Evolutionary conservation across 2,888 invertebrate species (phyloP), one percentile per base, ranked within the genome.

Genomic region (Melinaea marsaeus): DNA sequence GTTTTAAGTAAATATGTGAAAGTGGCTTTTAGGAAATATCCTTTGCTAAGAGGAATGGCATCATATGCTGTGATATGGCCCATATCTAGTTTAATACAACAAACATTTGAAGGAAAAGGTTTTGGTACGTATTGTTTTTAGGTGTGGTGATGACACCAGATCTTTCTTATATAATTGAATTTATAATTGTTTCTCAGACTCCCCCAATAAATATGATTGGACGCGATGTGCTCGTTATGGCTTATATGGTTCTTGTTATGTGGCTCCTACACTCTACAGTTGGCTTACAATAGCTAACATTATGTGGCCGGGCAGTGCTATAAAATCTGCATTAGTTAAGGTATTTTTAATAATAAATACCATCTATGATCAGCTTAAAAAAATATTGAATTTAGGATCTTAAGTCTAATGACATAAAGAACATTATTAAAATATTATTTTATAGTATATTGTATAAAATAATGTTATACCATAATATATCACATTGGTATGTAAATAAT

Each of bases 261-360:
- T 95, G 32, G 96, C 96, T 1, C 96, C 96, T 13, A 95, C 95
- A 4, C 84, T 96, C 0, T 96, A 95, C 76, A 92, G 92, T 62
- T 96, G 96, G 96, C 88, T 97, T 57, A 94, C 93, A 78, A 82
- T 95, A 59, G 94, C 95, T n/a, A 93, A 93, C 72, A 90, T 92
- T 60, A 89, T 96, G 81, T 96, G 95, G 94, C 96, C 96, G 33
- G 93, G 93, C 58, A 93, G 91, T 67, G 92, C 93, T 64, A 76
- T 96, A 51, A 92, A 91, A 78, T 93, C 93, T 67, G 95, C 95
- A 13, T 76, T 96, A 11, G 93, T 93, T 51, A 97, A 97, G 92
- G 95, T 95, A 85, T 72, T 64, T 51, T 55, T 22, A 22, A 22
- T 22, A 22, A 22, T 22, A 22, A 22, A 22, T 22, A 22, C 22